Evolutionary conservation across 1,140 invertebrate genomes (phyloP).

Genomic region (Heliconius hewitsoni): DNA sequence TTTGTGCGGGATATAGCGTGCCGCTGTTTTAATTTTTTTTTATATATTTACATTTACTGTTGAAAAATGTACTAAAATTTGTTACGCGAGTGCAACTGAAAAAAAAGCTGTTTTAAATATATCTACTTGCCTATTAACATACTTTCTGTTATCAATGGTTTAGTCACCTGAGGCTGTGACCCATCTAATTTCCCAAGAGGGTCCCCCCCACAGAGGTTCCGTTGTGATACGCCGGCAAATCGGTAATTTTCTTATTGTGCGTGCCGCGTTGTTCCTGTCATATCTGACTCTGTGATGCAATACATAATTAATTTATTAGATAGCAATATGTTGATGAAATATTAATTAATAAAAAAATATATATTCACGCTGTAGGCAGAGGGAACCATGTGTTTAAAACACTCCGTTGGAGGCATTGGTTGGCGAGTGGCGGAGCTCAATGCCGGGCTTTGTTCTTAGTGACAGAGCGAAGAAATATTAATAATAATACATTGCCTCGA

Average conservation of each 20-base stretch:
- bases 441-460: too few species aligned
- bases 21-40: too few species aligned
- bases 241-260: conserved; percentile 40
- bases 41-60: too few species aligned
- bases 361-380: too few species aligned
- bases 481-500: too few species aligned
- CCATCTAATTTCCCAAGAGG: conserved; percentile 34
- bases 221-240: conserved; percentile 31
- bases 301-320: not conserved
- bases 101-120: not conserved
- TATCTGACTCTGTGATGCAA: not conserved
- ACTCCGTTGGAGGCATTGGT: too few species aligned
- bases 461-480: too few species aligned
- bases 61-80: too few species aligned
- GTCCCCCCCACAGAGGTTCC: conserved; percentile 21
- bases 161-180: conserved; percentile 26
- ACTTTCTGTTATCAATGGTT: conserved; percentile 2
- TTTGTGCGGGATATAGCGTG: too few species aligned
- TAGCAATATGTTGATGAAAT: not conserved
- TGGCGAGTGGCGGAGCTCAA: too few species aligned
- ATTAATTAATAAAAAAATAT: too few species aligned
- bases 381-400: too few species aligned
- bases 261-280: conserved; percentile 22
- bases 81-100: not conserved
- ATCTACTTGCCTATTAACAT: not conserved